These are phyloP conservation scores for Xanthorhoe spadicearia DNA, from an alignment of 2,888 invertebrate species.

Conservation along the genomic window DNA sequence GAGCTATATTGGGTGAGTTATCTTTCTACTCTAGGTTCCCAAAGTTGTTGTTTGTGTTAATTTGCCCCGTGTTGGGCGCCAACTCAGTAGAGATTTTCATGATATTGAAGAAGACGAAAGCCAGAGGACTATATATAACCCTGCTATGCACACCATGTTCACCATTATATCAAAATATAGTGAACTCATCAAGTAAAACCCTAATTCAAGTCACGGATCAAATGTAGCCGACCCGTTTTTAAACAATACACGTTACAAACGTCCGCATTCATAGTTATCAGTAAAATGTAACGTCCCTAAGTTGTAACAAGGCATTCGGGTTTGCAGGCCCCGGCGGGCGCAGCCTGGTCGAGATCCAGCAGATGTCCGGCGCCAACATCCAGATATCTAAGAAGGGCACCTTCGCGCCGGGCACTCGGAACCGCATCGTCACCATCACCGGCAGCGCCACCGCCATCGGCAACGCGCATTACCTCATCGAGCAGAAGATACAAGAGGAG, in stretches of 20 bases:
- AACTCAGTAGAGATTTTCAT: background rate
- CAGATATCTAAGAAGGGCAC: constrained; percentile 99
- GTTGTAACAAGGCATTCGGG: background rate
- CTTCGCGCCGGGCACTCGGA: constrained; percentile 98
- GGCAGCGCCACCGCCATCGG: constrained; percentile 95
- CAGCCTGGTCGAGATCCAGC: constrained; percentile 98
- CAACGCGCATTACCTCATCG: constrained; percentile 97
- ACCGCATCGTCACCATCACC: constrained; percentile 98
- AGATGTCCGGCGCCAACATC: constrained; percentile 98
- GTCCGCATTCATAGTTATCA: too few relatives aligned
- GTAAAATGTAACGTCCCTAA: background rate
- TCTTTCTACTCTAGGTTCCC: background rate
- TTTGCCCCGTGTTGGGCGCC: constrained; percentile 20
- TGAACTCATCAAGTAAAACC: too few relatives aligned
- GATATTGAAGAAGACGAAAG: too few relatives aligned
- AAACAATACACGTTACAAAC: too few relatives aligned
- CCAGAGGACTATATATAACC: background rate
- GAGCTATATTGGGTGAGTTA: constrained; percentile 94
- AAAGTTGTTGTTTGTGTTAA: too few relatives aligned
- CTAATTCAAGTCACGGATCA: too few relatives aligned
- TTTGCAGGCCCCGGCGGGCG: constrained; percentile 94
- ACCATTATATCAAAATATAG: background rate
- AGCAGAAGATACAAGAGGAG: constrained; percentile 98
- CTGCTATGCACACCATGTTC: background rate
- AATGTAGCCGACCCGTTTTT: too few relatives aligned